Conservation (phyloP, 2,888 invertebrate genomes). For the Sminthurides aquaticus region DNA sequence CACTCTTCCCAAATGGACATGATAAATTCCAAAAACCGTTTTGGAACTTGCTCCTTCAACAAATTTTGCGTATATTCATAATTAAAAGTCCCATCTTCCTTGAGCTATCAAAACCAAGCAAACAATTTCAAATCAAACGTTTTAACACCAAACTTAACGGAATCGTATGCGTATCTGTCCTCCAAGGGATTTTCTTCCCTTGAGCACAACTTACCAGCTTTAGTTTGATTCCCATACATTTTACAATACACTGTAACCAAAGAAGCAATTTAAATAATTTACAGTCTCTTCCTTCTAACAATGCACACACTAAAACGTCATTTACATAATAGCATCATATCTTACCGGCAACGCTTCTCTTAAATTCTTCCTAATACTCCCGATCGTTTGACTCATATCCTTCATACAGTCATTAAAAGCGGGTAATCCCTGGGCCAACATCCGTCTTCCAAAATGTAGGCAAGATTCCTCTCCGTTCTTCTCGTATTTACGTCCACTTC, state of each 20-base stretch:
- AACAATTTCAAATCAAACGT: background rate
- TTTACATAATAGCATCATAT: too few species aligned
- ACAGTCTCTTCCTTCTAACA: too few species aligned
- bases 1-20: conserved; percentile 15
- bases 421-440: conserved; percentile 8
- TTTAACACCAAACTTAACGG: background rate
- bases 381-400: conserved; percentile 15
- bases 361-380: conserved; percentile 6
- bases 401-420: conserved; percentile 22
- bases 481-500: conserved; percentile 11
- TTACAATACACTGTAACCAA: conserved; percentile 17
- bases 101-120: background rate
- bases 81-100: conserved; percentile 15
- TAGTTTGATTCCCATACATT: conserved; percentile 18
- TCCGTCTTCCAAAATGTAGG: conserved; percentile 7
- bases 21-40: conserved; percentile 8
- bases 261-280: background rate
- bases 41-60: conserved; percentile 1
- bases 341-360: conserved; percentile 9
- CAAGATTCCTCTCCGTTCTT: conserved; percentile 16
- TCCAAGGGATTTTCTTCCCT: too few species aligned
- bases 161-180: too few species aligned
- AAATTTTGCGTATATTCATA: conserved; percentile 10
- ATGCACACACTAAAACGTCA: too few species aligned
- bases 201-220: conserved; percentile 14